These are phyloP conservation scores for Epizoanthus stellaris DNA, from an alignment of 92 coral and sea anemone genomes.

Conservation along the genomic window DNA sequence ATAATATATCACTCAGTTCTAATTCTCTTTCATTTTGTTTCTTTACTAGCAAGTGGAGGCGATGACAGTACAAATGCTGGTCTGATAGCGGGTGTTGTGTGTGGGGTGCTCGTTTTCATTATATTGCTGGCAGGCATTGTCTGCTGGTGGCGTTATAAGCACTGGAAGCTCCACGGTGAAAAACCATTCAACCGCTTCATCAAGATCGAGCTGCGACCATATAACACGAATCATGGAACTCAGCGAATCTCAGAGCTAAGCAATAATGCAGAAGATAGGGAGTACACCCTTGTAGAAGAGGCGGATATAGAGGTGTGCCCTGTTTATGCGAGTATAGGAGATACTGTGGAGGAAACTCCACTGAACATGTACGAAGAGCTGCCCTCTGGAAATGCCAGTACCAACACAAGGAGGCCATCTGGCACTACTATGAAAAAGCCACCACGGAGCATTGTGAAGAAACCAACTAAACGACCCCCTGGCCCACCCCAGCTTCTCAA, in stretches of 20 bases:
- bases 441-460: conserved; percentile 19
- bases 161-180: conserved; percentile 62
- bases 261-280: conserved; percentile 60
- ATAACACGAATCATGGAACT: conserved; percentile 39
- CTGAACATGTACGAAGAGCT: conserved; percentile 33
- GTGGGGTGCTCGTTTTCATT: conserved; percentile 70
- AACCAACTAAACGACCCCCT: conserved; percentile 34
- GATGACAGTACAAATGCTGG: conserved; percentile 50
- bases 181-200: conserved; percentile 80
- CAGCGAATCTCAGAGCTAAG: conserved; percentile 70
- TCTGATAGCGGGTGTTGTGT: conserved; percentile 80
- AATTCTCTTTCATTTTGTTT: neutral
- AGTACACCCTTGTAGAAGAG: conserved; percentile 25
- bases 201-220: conserved; percentile 76
- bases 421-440: conserved; percentile 16
- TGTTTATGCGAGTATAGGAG: conserved; percentile 72
- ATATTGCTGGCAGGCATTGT: conserved; percentile 58
- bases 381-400: neutral
- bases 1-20: too few relatives aligned
- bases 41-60: conserved; percentile 6
- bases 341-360: conserved; percentile 47
- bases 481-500: conserved; percentile 20
- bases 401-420: neutral
- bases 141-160: conserved; percentile 75
- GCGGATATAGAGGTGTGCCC: conserved; percentile 69